Evolutionary conservation across 92 coral and sea anemone genomes (phyloP), one percentile per base, ranked within the genome.

Genomic region (Porites lobata): DNA sequence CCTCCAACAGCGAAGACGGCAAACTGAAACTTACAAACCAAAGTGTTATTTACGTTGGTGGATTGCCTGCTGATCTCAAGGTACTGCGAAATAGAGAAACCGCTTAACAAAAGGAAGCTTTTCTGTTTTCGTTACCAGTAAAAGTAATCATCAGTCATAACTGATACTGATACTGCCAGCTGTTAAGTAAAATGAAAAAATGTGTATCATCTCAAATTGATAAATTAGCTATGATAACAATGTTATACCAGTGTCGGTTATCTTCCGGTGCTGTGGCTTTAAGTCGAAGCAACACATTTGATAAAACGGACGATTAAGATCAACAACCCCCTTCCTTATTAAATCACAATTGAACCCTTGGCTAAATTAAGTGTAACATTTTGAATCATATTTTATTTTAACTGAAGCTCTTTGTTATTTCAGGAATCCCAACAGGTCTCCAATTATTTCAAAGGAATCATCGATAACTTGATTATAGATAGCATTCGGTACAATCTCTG

Each of bases 21-120:
- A 76, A 56, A 26, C 73, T 90, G 10, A 69, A 75, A 14, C 82
- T 92, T 21, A 87, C 65, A n/a, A 82, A 84, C 52, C 81, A 78
- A 47, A 92, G 94, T 29, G 69, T 66, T 7, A 80, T 94, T 59
- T 94, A 90, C 70, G 54, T 94, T 56, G 95, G 95, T 13, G 98
- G 98, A 62, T 65, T 91, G 19, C 94, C 94, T 10, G 38, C 47
- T 7, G 69, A 70, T 54, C 19, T 79, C 18, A 62, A 71, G 92
- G 96, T 93, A 79, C 53, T 66, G 80, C 13, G 9, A 18, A 17
- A 4, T 20, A 7, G 21, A 9, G 9, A 56, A 56, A 56, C 61
- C 61, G 13, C 14, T 9, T 2, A 56, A 56, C 1, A 56, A 38
- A 38, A 38, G 47, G 47, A 38, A 38, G 47, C 5, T 38, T 38